Evolutionary conservation across 2,797 vertebrate genomes (phyloP), one percentile per base, ranked within the genome.

Genomic region (Oreonectes daqikongensis): DNA sequence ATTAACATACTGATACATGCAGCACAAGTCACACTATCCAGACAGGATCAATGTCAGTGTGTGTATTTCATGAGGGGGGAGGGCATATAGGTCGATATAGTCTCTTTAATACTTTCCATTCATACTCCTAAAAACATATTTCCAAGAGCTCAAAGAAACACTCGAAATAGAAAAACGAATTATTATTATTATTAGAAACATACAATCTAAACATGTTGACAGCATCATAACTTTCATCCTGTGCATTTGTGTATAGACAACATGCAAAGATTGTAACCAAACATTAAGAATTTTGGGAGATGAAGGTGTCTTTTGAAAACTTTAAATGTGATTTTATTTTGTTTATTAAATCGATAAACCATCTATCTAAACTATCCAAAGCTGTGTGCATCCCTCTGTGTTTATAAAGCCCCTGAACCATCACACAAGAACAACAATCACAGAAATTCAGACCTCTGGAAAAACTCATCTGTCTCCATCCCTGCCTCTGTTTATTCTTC

Each of bases 1-100:
- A 84, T 81, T 79, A 77, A 63, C 77, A 81, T 77, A 81, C 69
- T 72, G 38, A 79, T 71, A 50, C 70, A 75, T 28, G 77, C 78
- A 78, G 60, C 53, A 60, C 10, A 75, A 69, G 46, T 79, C 77
- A 79, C 48, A 60, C 59, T 67, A 32, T 12, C 17, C 38, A 71
- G 63, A 73, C 61, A 72, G 42, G 52, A 79, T 72, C 60, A 71
- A 61, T 78, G 48, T 70, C 71, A 38, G 40, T 71, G 42, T 14
- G 53, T 22, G 55, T 6, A 10, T 18, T 44, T 69, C 26, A 75
- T 50, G 38, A 24, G 67, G 72, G 75, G n/a, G 75, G 48, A 32
- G 57, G 75, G 32, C 8, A 32, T 61, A n/a, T 11, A 8, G 24
- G 52, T 55, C 22, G 5, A 57, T 24, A 26, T 38, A 17, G 24